Base-by-base conservation (phyloP, 2,797 vertebrate species). In the Benthosema pterotum region DNA sequence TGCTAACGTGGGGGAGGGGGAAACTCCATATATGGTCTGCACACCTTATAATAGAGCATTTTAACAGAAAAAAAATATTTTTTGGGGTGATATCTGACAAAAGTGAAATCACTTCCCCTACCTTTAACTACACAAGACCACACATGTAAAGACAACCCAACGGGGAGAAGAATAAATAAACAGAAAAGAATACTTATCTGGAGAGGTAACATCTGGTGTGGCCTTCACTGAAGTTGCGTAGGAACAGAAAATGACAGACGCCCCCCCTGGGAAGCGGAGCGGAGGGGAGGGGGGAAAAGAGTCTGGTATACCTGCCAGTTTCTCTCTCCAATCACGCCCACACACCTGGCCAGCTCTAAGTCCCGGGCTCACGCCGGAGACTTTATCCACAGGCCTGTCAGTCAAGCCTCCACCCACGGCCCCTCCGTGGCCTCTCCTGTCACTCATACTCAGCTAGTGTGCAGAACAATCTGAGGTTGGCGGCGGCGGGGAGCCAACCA, bases 371-470 rank as follows among this genome's bases (percentile, higher is more conserved):
- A 19, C 78, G 57, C 38, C 19, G 47, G 65, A 77, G 75, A 69
- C 78, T 64, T 72, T 72, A 69, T 60, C 78, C 66, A 32, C 66
- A 16, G 60, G 65, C 57, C 73, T 72, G 86, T 85, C 86, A 78
- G 52, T 79, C 79, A 63, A 55, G 12, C 32, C 70, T 67, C 8
- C 75, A 18, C 70, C 77, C 81, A 67, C 83, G 46, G 61, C 60
- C 75, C 4, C 75, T 65, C 12, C 68, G 7, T 1, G 38, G 69
- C 68, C 78, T 56, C 59, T 17, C 54, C 67, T 78, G 82, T 83
- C 86, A 79, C 42, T 83, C 83, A 79, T 74, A 54, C 62, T 72
- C 68, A 45, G 59, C 57, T 3, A 45, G 14, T 49, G 11, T 25
- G 73, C 64, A 18, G 14, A 28, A 22, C 65, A 53, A 49, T 12